Conservation (phyloP, 2,113 vertebrate genomes). For the Illadopsis cleaveri region DNA sequence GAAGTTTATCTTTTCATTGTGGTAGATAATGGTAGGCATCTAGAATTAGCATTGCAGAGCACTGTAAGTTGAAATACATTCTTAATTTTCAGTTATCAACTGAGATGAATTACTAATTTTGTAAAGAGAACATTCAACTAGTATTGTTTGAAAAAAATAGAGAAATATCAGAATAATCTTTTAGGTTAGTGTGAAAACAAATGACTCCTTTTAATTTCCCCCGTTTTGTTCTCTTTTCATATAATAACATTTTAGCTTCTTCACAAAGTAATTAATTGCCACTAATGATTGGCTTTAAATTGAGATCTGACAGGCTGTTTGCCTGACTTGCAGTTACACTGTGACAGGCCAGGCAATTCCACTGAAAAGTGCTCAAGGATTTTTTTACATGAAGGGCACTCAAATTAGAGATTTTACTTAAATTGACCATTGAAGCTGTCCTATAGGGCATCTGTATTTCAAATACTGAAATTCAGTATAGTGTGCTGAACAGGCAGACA, state of each 20-base stretch:
- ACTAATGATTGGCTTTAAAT: neutral
- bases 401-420: neutral
- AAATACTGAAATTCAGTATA: neutral
- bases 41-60: neutral
- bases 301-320: neutral
- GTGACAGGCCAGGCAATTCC: neutral
- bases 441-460: neutral
- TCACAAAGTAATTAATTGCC: neutral
- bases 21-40: neutral
- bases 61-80: neutral
- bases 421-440: neutral
- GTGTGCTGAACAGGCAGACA: neutral
- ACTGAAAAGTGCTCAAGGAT: neutral
- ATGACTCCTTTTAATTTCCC: neutral
- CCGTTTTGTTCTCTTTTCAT: neutral
- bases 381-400: neutral
- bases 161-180: neutral
- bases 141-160: neutral
- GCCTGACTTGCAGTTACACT: neutral
- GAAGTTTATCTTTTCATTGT: neutral
- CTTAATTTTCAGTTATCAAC: neutral
- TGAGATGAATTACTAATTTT: neutral
- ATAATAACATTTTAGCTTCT: neutral
- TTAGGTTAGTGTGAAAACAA: neutral
- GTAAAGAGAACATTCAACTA: neutral